phyloP scores from a whole-genome alignment of 2,797 vertebrate genomes.

The Anomalospiza imberbis region DNA sequence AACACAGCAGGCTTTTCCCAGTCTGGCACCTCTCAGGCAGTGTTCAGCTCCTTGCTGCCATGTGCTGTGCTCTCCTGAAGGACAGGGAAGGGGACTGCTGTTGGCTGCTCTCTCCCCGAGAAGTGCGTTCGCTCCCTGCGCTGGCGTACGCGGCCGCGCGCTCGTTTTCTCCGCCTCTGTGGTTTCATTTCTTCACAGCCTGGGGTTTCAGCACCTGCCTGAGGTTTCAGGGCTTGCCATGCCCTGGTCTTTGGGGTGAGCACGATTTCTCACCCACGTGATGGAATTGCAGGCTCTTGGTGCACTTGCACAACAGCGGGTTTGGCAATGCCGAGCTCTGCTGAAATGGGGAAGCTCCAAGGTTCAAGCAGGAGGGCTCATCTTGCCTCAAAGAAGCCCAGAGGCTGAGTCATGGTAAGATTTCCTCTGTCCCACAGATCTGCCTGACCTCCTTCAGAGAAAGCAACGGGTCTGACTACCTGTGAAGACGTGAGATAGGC shows the following conservation, averaged over 20 bases:
- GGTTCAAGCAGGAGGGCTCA: not conserved
- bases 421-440: not conserved
- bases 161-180: not conserved
- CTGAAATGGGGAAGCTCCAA: constrained; percentile 21
- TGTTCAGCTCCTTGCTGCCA: not conserved
- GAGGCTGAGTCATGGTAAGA: not conserved
- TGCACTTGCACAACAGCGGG: not conserved
- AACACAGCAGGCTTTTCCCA: not conserved
- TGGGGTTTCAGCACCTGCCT: not conserved
- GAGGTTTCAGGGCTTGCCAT: not conserved
- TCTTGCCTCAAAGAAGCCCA: not conserved
- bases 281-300: not conserved
- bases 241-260: not conserved
- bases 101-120: not conserved
- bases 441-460: not conserved
- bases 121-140: not conserved
- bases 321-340: constrained; percentile 36
- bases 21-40: not conserved
- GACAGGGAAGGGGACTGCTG: not conserved
- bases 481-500: not conserved
- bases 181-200: not conserved
- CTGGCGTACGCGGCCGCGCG: accelerated
- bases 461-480: not conserved
- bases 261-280: not conserved
- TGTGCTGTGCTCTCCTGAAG: not conserved